Conservation (phyloP, 1,140 invertebrate species). For the Periplaneta americana region DNA sequence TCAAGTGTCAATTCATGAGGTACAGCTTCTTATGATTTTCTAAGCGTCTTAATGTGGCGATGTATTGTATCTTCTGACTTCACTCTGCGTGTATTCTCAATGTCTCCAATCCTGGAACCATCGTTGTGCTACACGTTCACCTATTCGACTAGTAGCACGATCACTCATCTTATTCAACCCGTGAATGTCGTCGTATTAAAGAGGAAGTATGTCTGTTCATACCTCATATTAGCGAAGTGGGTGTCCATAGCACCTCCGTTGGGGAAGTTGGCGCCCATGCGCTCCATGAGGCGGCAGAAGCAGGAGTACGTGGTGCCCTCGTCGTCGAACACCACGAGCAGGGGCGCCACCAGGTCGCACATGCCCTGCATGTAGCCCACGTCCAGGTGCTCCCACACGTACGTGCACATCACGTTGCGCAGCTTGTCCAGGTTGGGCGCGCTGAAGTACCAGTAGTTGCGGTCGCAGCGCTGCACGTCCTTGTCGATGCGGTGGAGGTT, state of each 20-base stretch:
- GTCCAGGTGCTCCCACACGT: constrained; percentile 89
- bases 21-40: too few species aligned
- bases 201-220: constrained; percentile 11
- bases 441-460: constrained; percentile 88
- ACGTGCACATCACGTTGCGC: constrained; percentile 96
- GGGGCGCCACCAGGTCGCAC: constrained; percentile 91
- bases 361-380: constrained; percentile 89
- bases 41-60: too few species aligned
- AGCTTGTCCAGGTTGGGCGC: constrained; percentile 87
- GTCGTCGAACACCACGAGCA: constrained; percentile 88
- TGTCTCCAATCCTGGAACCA: too few species aligned
- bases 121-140: too few species aligned
- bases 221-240: constrained; percentile 93
- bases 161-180: too few species aligned
- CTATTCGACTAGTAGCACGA: too few species aligned
- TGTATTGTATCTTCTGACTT: too few species aligned
- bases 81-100: too few species aligned
- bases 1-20: too few species aligned
- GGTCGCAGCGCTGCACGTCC: constrained; percentile 90
- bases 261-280: constrained; percentile 90
- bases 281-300: constrained; percentile 84
- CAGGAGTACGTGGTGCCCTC: constrained; percentile 89
- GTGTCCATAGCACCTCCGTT: constrained; percentile 90
- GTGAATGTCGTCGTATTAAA: too few species aligned
- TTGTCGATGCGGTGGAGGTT: constrained; percentile 95